Evolutionary conservation across 2,888 invertebrate genomes (phyloP).

Genomic region (Polyommatus iphigenia): DNA sequence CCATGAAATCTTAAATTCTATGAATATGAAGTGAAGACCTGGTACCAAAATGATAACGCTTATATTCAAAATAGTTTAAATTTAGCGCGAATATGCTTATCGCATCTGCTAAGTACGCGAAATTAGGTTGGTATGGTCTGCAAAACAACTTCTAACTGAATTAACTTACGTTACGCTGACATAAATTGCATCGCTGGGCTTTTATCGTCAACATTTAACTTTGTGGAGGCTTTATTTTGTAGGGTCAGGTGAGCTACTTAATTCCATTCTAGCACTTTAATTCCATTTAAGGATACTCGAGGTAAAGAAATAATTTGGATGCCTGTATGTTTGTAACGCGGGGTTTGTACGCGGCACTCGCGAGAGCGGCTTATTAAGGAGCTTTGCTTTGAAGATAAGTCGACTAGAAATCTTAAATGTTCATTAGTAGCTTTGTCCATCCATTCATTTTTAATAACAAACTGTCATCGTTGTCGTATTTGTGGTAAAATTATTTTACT

Average conservation of each 20-base stretch:
- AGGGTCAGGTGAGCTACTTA: slow-evolving; percentile 19
- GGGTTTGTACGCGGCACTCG: background rate
- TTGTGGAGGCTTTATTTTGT: slow-evolving; percentile 32
- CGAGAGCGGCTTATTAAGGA: too few species aligned
- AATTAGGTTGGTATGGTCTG: slow-evolving; percentile 34
- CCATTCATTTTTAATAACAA: too few species aligned
- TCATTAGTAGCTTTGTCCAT: background rate
- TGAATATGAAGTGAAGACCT: background rate
- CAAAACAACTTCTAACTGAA: slow-evolving; percentile 39
- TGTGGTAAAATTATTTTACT: too few species aligned
- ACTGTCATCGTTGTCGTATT: too few species aligned
- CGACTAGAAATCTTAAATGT: background rate
- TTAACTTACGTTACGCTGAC: slow-evolving; percentile 40
- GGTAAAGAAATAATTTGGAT: background rate
- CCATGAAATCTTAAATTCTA: background rate
- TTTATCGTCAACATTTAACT: slow-evolving; percentile 39
- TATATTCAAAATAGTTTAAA: slow-evolving; percentile 31
- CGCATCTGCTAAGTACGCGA: slow-evolving; percentile 33
- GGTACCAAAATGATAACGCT: background rate
- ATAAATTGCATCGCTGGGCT: slow-evolving; percentile 39
- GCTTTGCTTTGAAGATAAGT: background rate
- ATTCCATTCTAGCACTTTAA: slow-evolving; percentile 12
- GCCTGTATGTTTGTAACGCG: background rate
- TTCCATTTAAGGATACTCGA: background rate
- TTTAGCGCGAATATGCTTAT: slow-evolving; percentile 32